Evolutionary conservation across 2,888 invertebrate genomes (phyloP).

Genomic region (Dromius quadrimaculatus): DNA sequence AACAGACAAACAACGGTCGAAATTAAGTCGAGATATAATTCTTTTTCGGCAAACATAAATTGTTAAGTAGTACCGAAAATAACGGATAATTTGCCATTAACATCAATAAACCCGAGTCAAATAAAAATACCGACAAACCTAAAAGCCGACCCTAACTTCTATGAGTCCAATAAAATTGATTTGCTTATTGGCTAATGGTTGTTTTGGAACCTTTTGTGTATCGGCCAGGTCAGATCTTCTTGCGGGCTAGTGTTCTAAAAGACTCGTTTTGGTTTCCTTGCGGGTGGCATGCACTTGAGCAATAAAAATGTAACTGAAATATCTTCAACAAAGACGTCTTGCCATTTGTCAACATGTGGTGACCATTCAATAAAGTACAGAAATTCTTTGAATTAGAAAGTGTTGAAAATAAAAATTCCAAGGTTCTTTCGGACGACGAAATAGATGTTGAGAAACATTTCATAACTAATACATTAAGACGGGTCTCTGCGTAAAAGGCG

Average conservation of each 20-base stretch:
- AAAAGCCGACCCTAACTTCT: neutral
- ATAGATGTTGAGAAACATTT: too few species aligned
- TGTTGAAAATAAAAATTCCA: too few species aligned
- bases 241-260: neutral
- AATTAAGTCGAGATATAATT: neutral
- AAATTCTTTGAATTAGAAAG: too few species aligned
- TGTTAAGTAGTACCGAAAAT: neutral
- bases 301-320: slow-evolving; percentile 7
- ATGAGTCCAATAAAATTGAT: neutral
- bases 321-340: too few species aligned
- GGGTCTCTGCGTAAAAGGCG: too few species aligned
- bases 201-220: neutral
- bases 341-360: too few species aligned
- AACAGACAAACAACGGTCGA: neutral
- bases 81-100: slow-evolving; percentile 12
- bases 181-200: neutral
- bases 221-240: neutral
- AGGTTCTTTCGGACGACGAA: too few species aligned
- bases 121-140: neutral
- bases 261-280: slow-evolving; percentile 14
- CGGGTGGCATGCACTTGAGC: neutral
- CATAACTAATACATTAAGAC: too few species aligned
- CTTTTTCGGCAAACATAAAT: neutral
- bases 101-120: neutral
- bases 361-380: too few species aligned